These are phyloP conservation scores for Capromys pilorides DNA, from an alignment of 2,797 vertebrate genomes.

Conservation along the genomic window DNA sequence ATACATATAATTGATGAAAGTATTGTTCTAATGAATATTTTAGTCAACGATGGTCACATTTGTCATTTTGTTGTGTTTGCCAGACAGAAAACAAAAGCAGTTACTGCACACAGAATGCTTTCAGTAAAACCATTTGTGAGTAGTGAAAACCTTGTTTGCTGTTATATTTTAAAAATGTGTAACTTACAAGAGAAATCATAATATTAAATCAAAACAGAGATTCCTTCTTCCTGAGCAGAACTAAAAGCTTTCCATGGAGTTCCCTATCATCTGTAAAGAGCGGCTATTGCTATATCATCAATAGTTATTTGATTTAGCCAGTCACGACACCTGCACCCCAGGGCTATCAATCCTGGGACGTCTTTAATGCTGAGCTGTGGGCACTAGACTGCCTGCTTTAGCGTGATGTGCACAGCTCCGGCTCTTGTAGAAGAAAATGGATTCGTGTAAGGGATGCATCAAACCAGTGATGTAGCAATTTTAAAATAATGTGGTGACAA, in stretches of 20 bases:
- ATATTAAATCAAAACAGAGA: not conserved
- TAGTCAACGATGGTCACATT: not conserved
- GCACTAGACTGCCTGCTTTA: not conserved
- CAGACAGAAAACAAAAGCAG: not conserved
- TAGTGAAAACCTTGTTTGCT: not conserved
- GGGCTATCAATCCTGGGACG: not conserved
- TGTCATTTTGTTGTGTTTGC: not conserved
- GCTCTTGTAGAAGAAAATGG: not conserved
- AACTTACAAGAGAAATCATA: not conserved
- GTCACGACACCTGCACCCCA: not conserved
- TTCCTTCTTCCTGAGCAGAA: not conserved
- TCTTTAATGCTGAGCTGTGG: not conserved
- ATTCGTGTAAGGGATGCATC: not conserved
- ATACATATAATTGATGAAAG: not conserved
- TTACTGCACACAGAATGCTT: not conserved
- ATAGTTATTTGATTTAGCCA: constrained; percentile 1
- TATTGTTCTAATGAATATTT: not conserved
- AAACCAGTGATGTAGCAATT: not conserved
- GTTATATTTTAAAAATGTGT: constrained; percentile 26
- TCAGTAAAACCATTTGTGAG: not conserved
- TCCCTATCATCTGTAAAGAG: not conserved
- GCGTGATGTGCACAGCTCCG: not conserved
- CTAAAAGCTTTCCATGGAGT: not conserved
- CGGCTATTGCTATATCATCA: not conserved
- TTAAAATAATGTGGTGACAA: not conserved